Evolutionary conservation across 2,113 vertebrate genomes (phyloP).

Genomic region (Crypturellus undulatus): DNA sequence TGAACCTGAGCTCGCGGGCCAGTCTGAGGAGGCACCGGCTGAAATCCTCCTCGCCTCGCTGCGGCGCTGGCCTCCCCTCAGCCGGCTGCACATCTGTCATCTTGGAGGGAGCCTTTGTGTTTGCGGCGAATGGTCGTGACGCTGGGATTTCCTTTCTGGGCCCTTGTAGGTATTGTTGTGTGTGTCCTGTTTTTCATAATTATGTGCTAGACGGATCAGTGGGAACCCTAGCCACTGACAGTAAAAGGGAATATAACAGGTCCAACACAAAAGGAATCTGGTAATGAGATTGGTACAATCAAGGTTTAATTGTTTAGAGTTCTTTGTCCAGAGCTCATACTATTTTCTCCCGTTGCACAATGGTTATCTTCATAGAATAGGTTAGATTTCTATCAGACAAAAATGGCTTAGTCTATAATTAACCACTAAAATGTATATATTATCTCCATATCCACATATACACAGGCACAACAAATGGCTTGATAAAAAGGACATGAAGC

Average conservation of each 20-base stretch:
- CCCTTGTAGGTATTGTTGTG: not conserved
- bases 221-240: not conserved
- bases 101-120: not conserved
- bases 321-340: not conserved
- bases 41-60: accelerated
- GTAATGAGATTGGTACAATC: not conserved
- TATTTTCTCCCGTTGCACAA: not conserved
- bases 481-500: not conserved
- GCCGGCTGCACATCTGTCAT: not conserved
- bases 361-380: not conserved
- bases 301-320: not conserved
- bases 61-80: not conserved
- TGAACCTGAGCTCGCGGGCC: not conserved
- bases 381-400: not conserved
- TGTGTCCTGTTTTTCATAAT: not conserved
- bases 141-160: not conserved
- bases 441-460: not conserved
- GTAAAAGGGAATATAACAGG: not conserved
- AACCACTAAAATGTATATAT: not conserved
- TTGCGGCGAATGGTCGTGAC: accelerated
- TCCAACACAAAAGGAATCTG: slow-evolving; percentile 1
- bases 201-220: not conserved
- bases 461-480: not conserved
- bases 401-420: not conserved
- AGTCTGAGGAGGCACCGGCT: not conserved